Percentiles rank a stretch among this genome's conserved stretches.
Conservation (phyloP, 2,888 invertebrate genomes). For the Cephus pulcher region DNA sequence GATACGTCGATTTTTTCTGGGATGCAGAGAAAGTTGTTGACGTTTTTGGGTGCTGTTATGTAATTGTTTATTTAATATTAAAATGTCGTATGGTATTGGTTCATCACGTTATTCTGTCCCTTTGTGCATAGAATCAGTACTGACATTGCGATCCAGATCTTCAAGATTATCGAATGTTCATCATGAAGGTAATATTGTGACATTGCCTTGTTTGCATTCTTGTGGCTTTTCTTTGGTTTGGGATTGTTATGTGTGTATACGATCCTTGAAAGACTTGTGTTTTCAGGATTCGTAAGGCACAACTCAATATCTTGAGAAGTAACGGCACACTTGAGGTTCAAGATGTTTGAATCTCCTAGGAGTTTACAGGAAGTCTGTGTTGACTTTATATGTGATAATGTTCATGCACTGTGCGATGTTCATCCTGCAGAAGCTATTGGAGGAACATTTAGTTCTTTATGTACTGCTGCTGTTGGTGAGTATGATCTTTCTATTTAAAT, state of each 20-base stretch:
- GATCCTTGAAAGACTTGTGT: background rate
- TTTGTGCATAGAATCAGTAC: background rate
- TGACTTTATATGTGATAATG: constrained; percentile 74
- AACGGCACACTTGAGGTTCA: constrained; percentile 17
- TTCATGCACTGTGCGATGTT: constrained; percentile 69
- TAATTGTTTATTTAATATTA: background rate
- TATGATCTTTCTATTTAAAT: constrained; percentile 6
- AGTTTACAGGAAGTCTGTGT: constrained; percentile 75
- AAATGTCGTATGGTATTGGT: background rate
- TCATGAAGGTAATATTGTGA: background rate
- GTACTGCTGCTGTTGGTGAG: constrained; percentile 29
- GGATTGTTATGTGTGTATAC: background rate
- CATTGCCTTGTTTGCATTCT: background rate
- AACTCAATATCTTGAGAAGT: background rate
- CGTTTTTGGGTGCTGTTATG: background rate
- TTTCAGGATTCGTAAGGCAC: background rate
- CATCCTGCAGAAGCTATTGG: constrained; percentile 54
- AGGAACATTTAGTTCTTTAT: constrained; percentile 27
- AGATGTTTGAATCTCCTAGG: constrained; percentile 74
- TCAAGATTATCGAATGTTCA: background rate
- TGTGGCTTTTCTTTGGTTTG: background rate
- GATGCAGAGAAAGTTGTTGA: background rate
- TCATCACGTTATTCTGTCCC: background rate
- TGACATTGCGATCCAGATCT: background rate
- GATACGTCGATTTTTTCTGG: background rate